A percentile compares a stretch with the other conserved stretches of the same genome.
These are phyloP conservation scores for Salvator merianae DNA, from an alignment of 2,113 vertebrate species.

Conservation along the genomic window DNA sequence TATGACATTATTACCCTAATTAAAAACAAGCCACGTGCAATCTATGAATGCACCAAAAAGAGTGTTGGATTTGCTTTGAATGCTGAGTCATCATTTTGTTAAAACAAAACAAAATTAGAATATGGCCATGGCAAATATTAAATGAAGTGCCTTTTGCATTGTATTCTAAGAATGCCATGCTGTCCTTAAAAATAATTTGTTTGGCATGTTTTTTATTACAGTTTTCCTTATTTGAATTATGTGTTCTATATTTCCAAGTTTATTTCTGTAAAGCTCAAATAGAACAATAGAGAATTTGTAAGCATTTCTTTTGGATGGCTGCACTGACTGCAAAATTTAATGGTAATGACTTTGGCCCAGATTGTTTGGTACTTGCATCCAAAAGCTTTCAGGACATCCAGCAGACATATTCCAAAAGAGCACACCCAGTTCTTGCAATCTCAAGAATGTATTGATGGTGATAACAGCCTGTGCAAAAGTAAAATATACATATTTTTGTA, in stretches of 20 bases:
- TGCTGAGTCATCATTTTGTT: background rate
- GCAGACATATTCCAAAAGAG: constrained; percentile 42
- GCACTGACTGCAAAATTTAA: constrained; percentile 52
- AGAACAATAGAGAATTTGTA: constrained; percentile 56
- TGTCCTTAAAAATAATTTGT: constrained; percentile 40
- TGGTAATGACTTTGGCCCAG: constrained; percentile 54
- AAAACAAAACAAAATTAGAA: background rate
- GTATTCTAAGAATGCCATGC: constrained; percentile 17
- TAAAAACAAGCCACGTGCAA: background rate
- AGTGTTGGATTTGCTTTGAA: background rate
- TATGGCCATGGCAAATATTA: background rate
- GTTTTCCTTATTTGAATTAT: constrained; percentile 49
- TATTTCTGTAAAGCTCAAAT: constrained; percentile 35
- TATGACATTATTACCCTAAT: background rate
- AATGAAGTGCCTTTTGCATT: background rate
- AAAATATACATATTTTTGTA: background rate
- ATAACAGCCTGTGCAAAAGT: constrained; percentile 29
- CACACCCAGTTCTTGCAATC: constrained; percentile 50
- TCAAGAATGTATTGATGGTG: constrained; percentile 15
- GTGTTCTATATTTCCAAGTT: constrained; percentile 55
- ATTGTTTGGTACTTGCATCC: constrained; percentile 49
- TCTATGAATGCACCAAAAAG: background rate
- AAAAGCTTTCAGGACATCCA: constrained; percentile 51
- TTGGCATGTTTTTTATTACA: constrained; percentile 39
- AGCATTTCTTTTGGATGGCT: constrained; percentile 56